These are phyloP conservation scores for Cirrhinus molitorella DNA, from an alignment of 2,797 vertebrate species.

Conservation along the genomic window DNA sequence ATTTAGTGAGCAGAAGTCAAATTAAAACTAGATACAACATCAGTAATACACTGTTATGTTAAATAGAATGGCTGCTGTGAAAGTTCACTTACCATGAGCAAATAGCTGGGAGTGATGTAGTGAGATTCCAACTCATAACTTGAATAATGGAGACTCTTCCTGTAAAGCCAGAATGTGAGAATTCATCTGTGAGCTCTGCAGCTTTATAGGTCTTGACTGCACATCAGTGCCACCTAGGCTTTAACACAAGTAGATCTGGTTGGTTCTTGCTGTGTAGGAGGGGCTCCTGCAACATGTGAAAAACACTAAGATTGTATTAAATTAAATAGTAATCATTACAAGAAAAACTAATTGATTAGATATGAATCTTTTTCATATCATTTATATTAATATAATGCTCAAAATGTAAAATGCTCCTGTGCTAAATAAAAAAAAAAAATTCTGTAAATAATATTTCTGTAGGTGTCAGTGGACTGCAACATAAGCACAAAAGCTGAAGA, in stretches of 20 bases:
- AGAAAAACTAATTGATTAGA: not conserved
- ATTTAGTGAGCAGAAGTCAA: not conserved
- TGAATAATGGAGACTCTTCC: constrained; percentile 51
- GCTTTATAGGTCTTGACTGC: constrained; percentile 59
- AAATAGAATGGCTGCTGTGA: constrained; percentile 11
- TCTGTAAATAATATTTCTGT: too few species aligned
- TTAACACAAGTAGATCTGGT: constrained; percentile 52
- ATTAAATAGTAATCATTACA: not conserved
- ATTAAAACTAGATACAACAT: constrained; percentile 8
- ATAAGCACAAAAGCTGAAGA: not conserved
- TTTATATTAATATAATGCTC: not conserved
- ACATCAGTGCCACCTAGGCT: constrained; percentile 66
- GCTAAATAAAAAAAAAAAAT: too few species aligned
- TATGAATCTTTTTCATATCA: not conserved
- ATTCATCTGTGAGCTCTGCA: constrained; percentile 49
- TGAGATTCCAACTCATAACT: constrained; percentile 43
- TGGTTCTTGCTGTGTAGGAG: constrained; percentile 52
- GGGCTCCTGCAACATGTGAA: constrained; percentile 10
- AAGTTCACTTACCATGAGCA: constrained; percentile 50
- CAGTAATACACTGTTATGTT: not conserved
- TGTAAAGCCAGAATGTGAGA: constrained; percentile 57
- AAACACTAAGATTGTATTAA: not conserved
- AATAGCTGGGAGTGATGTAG: constrained; percentile 10
- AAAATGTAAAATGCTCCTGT: too few species aligned
- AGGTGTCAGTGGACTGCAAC: not conserved